These are phyloP conservation scores for Myotis myotis DNA, from an alignment of 2,797 vertebrate species.

Conservation along the genomic window DNA sequence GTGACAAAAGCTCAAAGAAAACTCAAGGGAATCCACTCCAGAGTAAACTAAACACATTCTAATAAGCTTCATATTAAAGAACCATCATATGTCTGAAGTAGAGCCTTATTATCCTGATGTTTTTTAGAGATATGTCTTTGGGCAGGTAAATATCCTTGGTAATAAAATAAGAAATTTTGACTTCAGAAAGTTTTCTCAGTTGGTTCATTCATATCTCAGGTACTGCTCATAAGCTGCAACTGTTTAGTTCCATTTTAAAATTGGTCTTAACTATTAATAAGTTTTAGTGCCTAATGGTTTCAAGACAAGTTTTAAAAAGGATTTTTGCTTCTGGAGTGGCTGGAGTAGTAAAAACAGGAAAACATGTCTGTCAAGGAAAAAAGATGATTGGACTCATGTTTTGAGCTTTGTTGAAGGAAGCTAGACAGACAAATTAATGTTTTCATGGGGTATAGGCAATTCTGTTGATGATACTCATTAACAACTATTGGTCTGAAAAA, in stretches of 20 bases:
- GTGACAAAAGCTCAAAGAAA: conserved; percentile 18
- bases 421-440: no score
- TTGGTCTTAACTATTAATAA: background rate
- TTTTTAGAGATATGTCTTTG: background rate
- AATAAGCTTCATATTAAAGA: background rate
- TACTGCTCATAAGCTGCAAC: background rate
- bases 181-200: background rate
- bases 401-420: conserved; percentile 2
- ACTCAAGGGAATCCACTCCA: background rate
- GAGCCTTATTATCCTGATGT: background rate
- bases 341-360: conserved; percentile 1
- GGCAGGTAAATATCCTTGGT: background rate
- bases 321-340: background rate
- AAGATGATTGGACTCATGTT: background rate
- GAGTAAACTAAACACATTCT: background rate
- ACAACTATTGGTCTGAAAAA: no score
- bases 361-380: background rate
- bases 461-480: no score
- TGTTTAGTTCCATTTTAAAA: background rate
- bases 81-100: background rate
- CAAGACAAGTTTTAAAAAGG: background rate
- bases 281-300: conserved; percentile 12
- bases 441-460: no score
- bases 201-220: background rate
- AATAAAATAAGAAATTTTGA: conserved; percentile 51